Evolutionary conservation across 2,113 vertebrate species (phyloP), one percentile per base, ranked within the genome.

Genomic region (Dipodomys ordii): DNA sequence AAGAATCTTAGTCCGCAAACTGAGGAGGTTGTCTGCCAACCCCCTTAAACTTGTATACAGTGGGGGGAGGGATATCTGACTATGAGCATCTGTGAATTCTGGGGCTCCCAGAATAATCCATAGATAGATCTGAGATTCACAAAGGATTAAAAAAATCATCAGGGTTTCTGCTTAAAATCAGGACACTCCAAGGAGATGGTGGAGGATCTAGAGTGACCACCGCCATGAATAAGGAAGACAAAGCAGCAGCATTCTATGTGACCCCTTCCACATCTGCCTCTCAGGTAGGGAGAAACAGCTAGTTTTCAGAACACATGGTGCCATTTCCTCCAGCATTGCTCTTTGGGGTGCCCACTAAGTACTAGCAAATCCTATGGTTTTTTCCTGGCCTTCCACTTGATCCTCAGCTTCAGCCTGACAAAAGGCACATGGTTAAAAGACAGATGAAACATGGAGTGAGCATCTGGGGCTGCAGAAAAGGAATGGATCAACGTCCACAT

Each of bases 151-250:
- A 77, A 77, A 28, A 57, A 83, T 92, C 83, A 49, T 60, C 77
- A 62, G 30, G 73, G 19, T 88, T 79, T 92, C 72, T 91, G 32
- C 25, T 88, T 86, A 90, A 83, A 78, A 83, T 91, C 23, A 84
- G 72, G 22, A 92, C 79, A n/a, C 20, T 57, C 32, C 18, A 72
- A 60, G 79, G 46, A 88, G 35, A 49, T 15, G 4, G 27, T 25
- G 25, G 32, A 74, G 1, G 11, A 35, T 60, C 44, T 35, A 53
- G 30, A 16, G 23, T 28, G 27, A 60, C 35, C 86, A 27, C 27
- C 22, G 6, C 5, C 25, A 35, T 2, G 25, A 53, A 30, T 2
- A 2, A 6, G 18, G 44, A 69, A 53, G 49, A 83, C 28, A 22
- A 62, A n/a, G 64, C 18, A 30, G 19, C 8, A 74, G 8, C 39